phyloP scores from a whole-genome alignment of 2,888 invertebrate genomes.

The Anoplius nigerrimus region DNA sequence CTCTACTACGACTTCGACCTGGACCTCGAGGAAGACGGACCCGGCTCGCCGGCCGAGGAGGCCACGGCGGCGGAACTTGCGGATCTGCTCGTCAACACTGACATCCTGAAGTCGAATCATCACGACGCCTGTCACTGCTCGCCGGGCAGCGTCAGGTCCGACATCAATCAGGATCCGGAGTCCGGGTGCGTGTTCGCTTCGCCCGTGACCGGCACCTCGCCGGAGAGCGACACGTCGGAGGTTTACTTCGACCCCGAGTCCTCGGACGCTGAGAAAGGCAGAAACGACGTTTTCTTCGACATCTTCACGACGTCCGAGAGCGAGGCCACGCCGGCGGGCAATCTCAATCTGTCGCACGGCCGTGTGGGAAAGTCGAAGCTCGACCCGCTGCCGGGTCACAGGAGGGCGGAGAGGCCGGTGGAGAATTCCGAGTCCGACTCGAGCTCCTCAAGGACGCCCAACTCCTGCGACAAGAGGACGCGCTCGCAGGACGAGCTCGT shows the following conservation, averaged over 20 bases:
- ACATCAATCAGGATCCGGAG: slow-evolving; percentile 70
- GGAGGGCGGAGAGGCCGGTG: slow-evolving; percentile 32
- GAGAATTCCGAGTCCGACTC: slow-evolving; percentile 62
- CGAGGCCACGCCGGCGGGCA: slow-evolving; percentile 43
- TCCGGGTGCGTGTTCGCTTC: slow-evolving; percentile 77
- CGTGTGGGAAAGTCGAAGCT: slow-evolving; percentile 9
- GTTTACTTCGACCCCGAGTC: slow-evolving; percentile 67
- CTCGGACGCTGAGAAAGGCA: slow-evolving; percentile 62
- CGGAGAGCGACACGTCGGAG: slow-evolving; percentile 75
- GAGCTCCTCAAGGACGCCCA: slow-evolving; percentile 32
- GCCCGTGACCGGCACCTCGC: slow-evolving; percentile 62
- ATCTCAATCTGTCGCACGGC: slow-evolving; percentile 26
- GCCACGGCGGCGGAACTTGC: slow-evolving; percentile 75
- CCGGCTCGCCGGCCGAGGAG: slow-evolving; percentile 83
- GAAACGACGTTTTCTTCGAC: slow-evolving; percentile 56
- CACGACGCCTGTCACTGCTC: slow-evolving; percentile 73
- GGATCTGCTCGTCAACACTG: slow-evolving; percentile 69
- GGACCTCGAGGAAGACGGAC: slow-evolving; percentile 76
- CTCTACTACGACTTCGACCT: slow-evolving; percentile 68
- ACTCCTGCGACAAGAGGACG: slow-evolving; percentile 10
- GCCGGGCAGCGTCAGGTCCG: slow-evolving; percentile 76
- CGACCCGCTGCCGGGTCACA: slow-evolving; percentile 3
- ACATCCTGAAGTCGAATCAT: slow-evolving; percentile 57
- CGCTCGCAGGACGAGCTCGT: slow-evolving; percentile 17
- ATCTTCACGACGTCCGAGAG: slow-evolving; percentile 60